Conservation (phyloP, 2,888 invertebrate genomes). For the Polylopha cassiicola region DNA sequence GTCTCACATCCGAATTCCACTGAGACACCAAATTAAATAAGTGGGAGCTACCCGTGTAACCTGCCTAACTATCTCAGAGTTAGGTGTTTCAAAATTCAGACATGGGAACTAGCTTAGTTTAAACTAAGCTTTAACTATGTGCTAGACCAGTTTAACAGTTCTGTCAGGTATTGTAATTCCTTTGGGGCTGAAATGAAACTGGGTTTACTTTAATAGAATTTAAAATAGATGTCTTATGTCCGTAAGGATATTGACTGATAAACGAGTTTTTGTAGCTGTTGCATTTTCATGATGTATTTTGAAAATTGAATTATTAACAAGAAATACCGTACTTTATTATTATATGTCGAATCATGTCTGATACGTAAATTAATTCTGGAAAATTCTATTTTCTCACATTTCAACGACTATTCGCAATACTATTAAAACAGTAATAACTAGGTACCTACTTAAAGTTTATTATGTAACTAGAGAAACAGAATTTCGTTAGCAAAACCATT, state of each 20-base stretch:
- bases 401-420: too few species aligned
- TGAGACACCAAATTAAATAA: background rate
- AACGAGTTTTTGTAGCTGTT: background rate
- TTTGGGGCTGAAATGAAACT: conserved; percentile 19
- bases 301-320: too few species aligned
- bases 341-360: conserved; percentile 12
- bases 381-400: too few species aligned
- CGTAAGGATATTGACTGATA: background rate
- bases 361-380: too few species aligned
- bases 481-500: too few species aligned
- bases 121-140: conserved; percentile 40
- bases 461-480: too few species aligned
- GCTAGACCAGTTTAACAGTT: conserved; percentile 32
- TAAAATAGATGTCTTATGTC: too few species aligned
- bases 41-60: background rate
- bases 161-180: conserved; percentile 32
- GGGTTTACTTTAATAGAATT: background rate
- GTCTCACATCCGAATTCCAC: too few species aligned
- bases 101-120: conserved; percentile 28
- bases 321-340: conserved; percentile 1
- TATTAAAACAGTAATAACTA: too few species aligned
- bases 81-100: conserved; percentile 43
- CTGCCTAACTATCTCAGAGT: conserved; percentile 21
- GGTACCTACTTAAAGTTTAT: too few species aligned
- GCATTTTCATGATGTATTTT: too few species aligned